These are phyloP conservation scores for Eupithecia exiguata DNA, from an alignment of 2,888 invertebrate genomes.

Conservation along the genomic window DNA sequence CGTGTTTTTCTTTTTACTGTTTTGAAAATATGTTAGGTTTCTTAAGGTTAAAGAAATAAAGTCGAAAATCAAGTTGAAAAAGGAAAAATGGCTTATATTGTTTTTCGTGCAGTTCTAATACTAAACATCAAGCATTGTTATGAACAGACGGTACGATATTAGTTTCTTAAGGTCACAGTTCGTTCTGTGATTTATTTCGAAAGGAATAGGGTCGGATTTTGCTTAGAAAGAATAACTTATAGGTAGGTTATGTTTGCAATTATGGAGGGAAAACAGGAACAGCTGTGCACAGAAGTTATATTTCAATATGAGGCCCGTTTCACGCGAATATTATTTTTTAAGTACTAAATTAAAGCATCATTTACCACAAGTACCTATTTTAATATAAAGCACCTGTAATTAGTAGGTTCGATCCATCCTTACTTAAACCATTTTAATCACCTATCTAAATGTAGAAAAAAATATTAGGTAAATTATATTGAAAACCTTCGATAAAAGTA, in stretches of 20 bases:
- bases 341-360: neutral
- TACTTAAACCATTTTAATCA: neutral
- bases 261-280: conserved; percentile 17
- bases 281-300: conserved; percentile 21
- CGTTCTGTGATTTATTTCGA: neutral
- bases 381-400: neutral
- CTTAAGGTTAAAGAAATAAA: neutral
- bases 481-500: too few relatives aligned
- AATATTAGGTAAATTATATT: neutral
- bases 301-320: neutral
- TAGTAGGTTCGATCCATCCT: neutral
- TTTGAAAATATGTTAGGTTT: conserved; percentile 8
- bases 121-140: conserved; percentile 13
- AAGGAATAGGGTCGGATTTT: conserved; percentile 7
- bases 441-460: neutral
- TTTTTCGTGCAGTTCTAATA: neutral
- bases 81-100: neutral
- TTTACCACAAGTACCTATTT: neutral
- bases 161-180: neutral
- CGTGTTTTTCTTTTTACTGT: neutral
- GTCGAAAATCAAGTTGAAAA: neutral
- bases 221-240: neutral
- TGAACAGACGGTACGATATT: conserved; percentile 23
- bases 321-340: neutral
- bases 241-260: conserved; percentile 18